Conservation (phyloP, 1,140 invertebrate species). For the Dendroctonus valens region DNA sequence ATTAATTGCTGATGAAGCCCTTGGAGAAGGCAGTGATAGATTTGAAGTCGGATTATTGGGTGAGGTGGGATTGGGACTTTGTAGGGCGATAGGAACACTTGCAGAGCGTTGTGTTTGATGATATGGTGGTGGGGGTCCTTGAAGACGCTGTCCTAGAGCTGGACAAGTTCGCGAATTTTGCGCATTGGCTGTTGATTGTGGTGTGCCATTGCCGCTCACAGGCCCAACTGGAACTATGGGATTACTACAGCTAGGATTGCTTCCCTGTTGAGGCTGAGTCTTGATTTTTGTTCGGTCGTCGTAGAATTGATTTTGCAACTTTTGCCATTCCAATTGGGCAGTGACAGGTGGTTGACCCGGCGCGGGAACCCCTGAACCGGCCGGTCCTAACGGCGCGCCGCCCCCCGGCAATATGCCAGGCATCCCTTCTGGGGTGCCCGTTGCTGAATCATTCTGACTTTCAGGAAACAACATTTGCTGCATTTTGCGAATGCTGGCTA, state of each 20-base stretch:
- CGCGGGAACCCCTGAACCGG: slow-evolving; percentile 38
- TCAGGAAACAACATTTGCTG: slow-evolving; percentile 89
- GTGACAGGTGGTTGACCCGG: slow-evolving; percentile 48
- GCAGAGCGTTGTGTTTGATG: slow-evolving; percentile 78
- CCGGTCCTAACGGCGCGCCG: slow-evolving; percentile 9
- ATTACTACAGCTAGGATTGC: slow-evolving; percentile 22
- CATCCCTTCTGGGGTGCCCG: slow-evolving; percentile 37
- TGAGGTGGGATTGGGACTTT: slow-evolving; percentile 69
- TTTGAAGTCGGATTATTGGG: slow-evolving; percentile 70
- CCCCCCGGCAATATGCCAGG: slow-evolving; percentile 44
- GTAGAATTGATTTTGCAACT: slow-evolving; percentile 81
- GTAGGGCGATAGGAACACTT: slow-evolving; percentile 77
- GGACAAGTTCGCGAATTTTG: slow-evolving; percentile 50
- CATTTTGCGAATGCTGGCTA: slow-evolving; percentile 90
- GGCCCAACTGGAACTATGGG: slow-evolving; percentile 40
- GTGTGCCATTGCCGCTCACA: slow-evolving; percentile 32
- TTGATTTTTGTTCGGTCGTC: slow-evolving; percentile 60
- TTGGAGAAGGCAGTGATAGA: slow-evolving; percentile 68
- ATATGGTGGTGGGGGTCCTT: slow-evolving; percentile 85
- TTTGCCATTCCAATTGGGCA: slow-evolving; percentile 82
- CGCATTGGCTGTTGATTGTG: slow-evolving; percentile 24
- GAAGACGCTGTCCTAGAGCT: slow-evolving; percentile 59
- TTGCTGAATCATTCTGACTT: slow-evolving; percentile 53
- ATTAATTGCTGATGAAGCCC: slow-evolving; percentile 67
- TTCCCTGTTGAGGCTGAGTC: slow-evolving; percentile 38